Conservation (phyloP, 2,113 vertebrate genomes). For the Poecile atricapillus region DNA sequence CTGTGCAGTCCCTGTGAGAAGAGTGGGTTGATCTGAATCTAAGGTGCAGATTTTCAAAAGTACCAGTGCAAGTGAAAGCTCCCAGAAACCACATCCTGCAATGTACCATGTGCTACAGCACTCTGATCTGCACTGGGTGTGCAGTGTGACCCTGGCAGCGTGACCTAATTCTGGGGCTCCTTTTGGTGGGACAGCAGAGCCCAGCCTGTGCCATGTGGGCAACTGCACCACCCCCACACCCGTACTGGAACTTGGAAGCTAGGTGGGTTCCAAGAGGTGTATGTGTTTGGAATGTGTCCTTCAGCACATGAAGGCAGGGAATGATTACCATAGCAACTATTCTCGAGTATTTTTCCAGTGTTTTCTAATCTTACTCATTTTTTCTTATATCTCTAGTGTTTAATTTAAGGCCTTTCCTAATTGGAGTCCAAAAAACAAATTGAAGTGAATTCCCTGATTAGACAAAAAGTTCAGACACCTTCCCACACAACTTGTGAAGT, state of each 20-base stretch:
- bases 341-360: background rate
- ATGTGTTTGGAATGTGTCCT: background rate
- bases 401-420: slow-evolving; percentile 6
- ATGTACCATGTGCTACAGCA: background rate
- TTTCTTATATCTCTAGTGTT: background rate
- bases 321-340: background rate
- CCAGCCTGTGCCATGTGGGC: background rate
- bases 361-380: background rate
- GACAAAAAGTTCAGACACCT: background rate
- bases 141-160: background rate
- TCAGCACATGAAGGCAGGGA: background rate
- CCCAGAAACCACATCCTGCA: background rate
- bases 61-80: background rate
- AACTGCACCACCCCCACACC: background rate
- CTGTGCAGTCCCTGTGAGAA: background rate
- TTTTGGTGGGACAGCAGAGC: background rate
- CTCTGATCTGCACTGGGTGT: background rate
- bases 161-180: background rate
- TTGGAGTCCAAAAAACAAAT: background rate
- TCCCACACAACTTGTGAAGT: background rate
- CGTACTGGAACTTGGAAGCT: fast-evolving
- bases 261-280: background rate
- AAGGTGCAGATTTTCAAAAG: background rate
- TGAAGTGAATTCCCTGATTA: background rate
- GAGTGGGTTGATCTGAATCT: background rate